Base-by-base conservation (phyloP, 1,140 invertebrate genomes). In the Cecropterus lyciades region DNA sequence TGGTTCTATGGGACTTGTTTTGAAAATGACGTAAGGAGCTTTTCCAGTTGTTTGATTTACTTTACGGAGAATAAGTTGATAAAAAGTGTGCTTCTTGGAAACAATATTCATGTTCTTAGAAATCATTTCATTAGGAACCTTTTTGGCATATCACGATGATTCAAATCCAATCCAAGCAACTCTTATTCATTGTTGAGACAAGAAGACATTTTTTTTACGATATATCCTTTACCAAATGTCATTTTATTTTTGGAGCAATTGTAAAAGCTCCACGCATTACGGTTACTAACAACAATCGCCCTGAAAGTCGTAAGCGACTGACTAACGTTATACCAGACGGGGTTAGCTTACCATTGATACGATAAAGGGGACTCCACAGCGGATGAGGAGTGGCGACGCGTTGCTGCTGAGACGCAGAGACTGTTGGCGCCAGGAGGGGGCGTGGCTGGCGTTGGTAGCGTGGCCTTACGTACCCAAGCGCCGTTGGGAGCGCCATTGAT, bases 401-500 rank as follows among this genome's bases (percentile, higher is more conserved):
- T 96, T 14, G 94, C 94, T 7, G 95, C 95, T 1, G 96, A 97
- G 77, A 95, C 95, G 7, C 95, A 96, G 79, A 94, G 96, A 43
- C 93, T 97, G 16, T 87, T 97, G 53, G 95, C 95, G 33, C 95
- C 95, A 8, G 92, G 87, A 6, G 84, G 82, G 0, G 92, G 79
- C 84, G 55, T 93, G 92, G 67, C 94, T 93, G 60, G 95, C 94
- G 43, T 87, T 95, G 83, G 94, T 30, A 76, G 94, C 64, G 93
- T 94, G 48, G 94, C 95, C 51, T 89, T 97, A 87, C 93, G 96
- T 73, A 94, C 95, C 1, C 94, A 93, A 48, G 93, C 95, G 14
- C 96, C 95, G 10, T 83, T 96, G 56, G 97, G 97, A 11, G 97
- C 97, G 4, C 97, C 97, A 8, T 91, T 98, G 77, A 98, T 98